Evolutionary conservation across 2,797 vertebrate species (phyloP), one percentile per base, ranked within the genome.

Genomic region (Lagodon rhomboides): DNA sequence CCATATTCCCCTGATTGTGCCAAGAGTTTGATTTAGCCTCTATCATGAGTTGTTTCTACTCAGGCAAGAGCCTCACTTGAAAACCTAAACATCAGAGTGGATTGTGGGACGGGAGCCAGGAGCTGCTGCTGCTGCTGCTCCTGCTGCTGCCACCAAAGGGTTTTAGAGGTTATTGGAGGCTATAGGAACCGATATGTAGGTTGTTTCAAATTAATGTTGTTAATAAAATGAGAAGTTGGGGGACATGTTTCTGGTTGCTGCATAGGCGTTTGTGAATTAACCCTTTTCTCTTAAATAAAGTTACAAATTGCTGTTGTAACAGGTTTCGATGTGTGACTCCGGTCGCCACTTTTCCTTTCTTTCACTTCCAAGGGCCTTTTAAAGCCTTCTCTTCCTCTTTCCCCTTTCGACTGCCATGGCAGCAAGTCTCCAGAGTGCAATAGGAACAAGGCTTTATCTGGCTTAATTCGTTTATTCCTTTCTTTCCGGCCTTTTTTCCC

Each of bases 401-500:
- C 17, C 27, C 44, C 69, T 73, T 69, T 73, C 73, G 77, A 67
- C 80, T 63, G 7, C 76, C 62, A 55, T 83, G 63, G 74, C 78
- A 74, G 78, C 58, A 63, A 58, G 84, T 88, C 92, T 91, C 91
- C 66, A 80, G 90, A 89, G 92, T 85, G 83, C 88, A 85, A 82
- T 85, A 77, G 75, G 85, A 89, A 85, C 86, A 60, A 80, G 75
- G 77, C 85, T 94, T 94, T 94, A 94, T 93, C 87, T 73, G 80
- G 76, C 79, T 82, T 93, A 91, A 94, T 94, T 92, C 4, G 49
- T 92, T 92, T 92, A 90, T 94, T 94, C 80, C 73, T 90, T 80
- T 93, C 82, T 89, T 86, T 90, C 79, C 51, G n/a, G 63, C 12
- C 68, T 47, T 62, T 43, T 67, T 34, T 8, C 3, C 5, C 5